phyloP scores from a whole-genome alignment of 2,888 invertebrate species.

The Diadegma fenestrale region DNA sequence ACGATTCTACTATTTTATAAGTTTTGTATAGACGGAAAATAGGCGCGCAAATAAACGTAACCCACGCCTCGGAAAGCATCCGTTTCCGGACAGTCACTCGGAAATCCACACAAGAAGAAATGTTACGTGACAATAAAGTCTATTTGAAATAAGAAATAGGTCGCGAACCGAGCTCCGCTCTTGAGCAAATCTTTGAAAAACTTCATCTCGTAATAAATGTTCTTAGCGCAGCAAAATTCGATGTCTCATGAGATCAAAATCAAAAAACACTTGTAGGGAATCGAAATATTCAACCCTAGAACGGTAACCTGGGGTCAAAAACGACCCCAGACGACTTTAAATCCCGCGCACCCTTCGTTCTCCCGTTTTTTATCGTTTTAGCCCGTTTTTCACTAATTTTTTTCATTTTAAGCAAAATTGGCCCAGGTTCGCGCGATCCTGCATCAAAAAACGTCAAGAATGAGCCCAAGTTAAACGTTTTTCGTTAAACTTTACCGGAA shows the following conservation, averaged over 20 bases:
- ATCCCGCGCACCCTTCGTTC: too few species aligned
- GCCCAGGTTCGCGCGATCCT: too few species aligned
- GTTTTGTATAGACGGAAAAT: conserved; percentile 6
- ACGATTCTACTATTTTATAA: not conserved
- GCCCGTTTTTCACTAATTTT: too few species aligned
- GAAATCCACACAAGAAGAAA: conserved; percentile 45
- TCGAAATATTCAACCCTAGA: too few species aligned
- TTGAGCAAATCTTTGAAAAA: not conserved
- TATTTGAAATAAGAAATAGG: conserved; percentile 16
- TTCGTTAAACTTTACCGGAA: too few species aligned
- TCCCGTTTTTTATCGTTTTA: too few species aligned
- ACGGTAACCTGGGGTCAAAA: too few species aligned
- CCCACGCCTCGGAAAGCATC: conserved; percentile 25
- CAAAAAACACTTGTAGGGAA: not conserved
- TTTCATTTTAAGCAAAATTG: too few species aligned
- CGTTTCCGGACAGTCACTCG: conserved; percentile 46
- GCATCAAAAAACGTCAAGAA: too few species aligned
- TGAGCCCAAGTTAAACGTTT: too few species aligned
- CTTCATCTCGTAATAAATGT: not conserved
- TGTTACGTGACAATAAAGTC: conserved; percentile 63
- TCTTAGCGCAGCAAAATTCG: not conserved
- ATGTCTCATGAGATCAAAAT: not conserved
- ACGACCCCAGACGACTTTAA: too few species aligned
- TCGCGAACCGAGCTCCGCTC: not conserved
- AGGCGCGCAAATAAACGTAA: not conserved